Evolutionary conservation across 2,797 vertebrate species (phyloP).

Genomic region (Emys orbicularis): DNA sequence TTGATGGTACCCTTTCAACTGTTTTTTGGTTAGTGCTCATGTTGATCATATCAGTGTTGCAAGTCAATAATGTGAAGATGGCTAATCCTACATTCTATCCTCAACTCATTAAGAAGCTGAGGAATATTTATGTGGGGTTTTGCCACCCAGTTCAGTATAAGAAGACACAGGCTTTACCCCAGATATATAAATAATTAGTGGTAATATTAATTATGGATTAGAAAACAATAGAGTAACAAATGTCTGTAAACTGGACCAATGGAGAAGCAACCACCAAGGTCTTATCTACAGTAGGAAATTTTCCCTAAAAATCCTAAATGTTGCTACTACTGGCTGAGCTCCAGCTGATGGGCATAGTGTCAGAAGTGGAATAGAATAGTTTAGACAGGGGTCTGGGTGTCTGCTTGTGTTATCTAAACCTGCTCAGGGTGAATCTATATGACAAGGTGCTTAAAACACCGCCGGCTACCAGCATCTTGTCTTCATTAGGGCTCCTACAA

Average conservation of each 20-base stretch:
- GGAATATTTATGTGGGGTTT: background rate
- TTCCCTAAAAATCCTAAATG: background rate
- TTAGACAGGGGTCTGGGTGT: background rate
- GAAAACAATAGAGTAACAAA: background rate
- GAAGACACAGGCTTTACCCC: background rate
- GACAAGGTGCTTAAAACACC: slow-evolving; percentile 4
- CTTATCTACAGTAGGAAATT: background rate
- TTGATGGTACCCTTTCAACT: background rate
- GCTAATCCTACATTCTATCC: background rate
- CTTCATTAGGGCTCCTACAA: background rate
- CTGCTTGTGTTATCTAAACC: slow-evolving; percentile 25
- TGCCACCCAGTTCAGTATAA: background rate
- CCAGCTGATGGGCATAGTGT: background rate
- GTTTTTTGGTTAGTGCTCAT: background rate
- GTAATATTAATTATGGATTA: background rate
- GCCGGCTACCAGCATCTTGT: background rate
- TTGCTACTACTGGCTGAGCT: background rate
- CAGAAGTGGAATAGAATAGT: background rate
- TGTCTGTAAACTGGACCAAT: background rate
- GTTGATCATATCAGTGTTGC: slow-evolving; percentile 3
- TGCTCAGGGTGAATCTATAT: background rate
- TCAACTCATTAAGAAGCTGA: background rate
- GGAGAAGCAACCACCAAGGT: background rate
- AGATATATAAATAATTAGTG: background rate
- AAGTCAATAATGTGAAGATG: slow-evolving; percentile 14